Base-by-base conservation (phyloP, 2,797 vertebrate genomes). In the Tympanoctomys barrerae region DNA sequence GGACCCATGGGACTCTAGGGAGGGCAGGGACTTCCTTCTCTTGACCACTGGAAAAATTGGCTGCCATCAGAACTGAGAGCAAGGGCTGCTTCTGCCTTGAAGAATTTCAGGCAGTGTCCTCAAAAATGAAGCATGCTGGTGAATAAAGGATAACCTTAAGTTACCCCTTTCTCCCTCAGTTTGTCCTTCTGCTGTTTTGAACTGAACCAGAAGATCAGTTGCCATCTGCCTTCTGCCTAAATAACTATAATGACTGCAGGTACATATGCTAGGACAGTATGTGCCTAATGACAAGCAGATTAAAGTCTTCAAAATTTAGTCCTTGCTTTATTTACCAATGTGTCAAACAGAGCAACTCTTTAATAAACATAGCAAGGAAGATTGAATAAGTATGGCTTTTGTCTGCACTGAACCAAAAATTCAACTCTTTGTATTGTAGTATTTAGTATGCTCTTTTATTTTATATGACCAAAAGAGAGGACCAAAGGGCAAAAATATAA, bases 1-100 rank as follows among this genome's bases (percentile, higher is more conserved):
- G 22, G 82, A 61, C 8, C 12, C 0, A 0, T 3, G 18, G 36
- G 39, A 2, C 0, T 3, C 36, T 16, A 3, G 5, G 49, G 12
- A 31, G 33, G 80, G 36, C 66, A 46, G 1, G 64, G 61, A 9
- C 61, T 54, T 79, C 12, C 62, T 28, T 52, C 14, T 36, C 16
- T 57, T 26, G 22, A 14, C 5, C 31, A 89, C 36, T 2, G 79
- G 82, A 66, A 89, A 24, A 73, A 39, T 24, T 52, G 66, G 61
- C 59, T 77, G 81, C 75, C 36, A 3, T 75, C 57, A 89, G 64
- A 87, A 90, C 18, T 84, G 75, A 57, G 1, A 42, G 59, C 31
- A 54, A 83, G 82, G 39, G 21, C 2, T 4, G 28, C 39, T 22
- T 57, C 70, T 59, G 89, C 22, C 54, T 11, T n/a, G 16, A 3